Conservation (phyloP, 2,113 vertebrate genomes). For the Motacilla alba region DNA sequence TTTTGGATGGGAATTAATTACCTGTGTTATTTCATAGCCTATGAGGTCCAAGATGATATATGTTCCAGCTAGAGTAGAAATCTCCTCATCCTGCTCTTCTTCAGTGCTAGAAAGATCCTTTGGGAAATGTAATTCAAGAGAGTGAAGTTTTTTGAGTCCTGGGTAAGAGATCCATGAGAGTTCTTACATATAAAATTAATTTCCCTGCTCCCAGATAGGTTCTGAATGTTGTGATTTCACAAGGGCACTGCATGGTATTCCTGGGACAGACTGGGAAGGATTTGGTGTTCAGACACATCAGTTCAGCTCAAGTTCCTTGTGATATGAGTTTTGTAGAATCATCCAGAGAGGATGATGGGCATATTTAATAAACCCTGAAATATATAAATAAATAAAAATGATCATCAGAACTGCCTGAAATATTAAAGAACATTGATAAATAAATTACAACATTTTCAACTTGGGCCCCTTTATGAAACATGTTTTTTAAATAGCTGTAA, state of each 20-base stretch:
- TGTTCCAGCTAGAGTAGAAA: not conserved
- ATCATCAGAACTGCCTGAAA: slow-evolving; percentile 11
- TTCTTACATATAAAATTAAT: not conserved
- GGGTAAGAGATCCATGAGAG: not conserved
- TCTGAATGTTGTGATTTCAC: not conserved
- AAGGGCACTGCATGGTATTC: not conserved
- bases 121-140: not conserved
- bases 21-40: not conserved
- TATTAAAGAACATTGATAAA: slow-evolving; percentile 36
- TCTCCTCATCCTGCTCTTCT: not conserved
- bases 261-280: not conserved
- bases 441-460: slow-evolving; percentile 7
- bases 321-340: not conserved
- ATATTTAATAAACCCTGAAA: slow-evolving; percentile 16
- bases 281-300: not conserved
- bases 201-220: not conserved
- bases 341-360: not conserved
- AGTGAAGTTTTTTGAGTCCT: not conserved
- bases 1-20: not conserved
- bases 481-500: slow-evolving; percentile 16
- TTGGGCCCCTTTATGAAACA: not conserved
- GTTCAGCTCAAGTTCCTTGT: not conserved
- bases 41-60: not conserved
- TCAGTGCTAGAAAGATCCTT: not conserved
- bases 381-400: slow-evolving; percentile 19